Base-by-base conservation (phyloP, 2,797 vertebrate genomes). In the Macropodus opercularis region DNA sequence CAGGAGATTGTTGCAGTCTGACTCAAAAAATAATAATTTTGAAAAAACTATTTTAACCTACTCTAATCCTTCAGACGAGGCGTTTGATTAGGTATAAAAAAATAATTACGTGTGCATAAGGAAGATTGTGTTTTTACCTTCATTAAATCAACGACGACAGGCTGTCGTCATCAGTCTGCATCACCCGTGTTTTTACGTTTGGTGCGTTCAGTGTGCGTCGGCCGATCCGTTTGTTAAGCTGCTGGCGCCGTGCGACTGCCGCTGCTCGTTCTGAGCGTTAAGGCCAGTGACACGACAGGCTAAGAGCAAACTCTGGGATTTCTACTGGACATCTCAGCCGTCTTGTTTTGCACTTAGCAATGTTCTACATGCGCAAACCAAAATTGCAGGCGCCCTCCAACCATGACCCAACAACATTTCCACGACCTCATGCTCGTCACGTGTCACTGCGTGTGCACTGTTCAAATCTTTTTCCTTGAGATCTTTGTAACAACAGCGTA, bases 1-100 rank as follows among this genome's bases (percentile, higher is more conserved):
- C 48, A 51, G 61, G 61, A 7, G 52, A 27, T 52, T 48, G 67
- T 36, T 66, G 63, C 23, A 19, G 49, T 4, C 14, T 0, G 40
- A 64, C 19, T 55, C n/a, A n/a, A n/a, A n/a, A n/a, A n/a, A n/a
- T n/a, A n/a, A n/a, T n/a, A n/a, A n/a, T n/a, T n/a, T n/a, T n/a
- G n/a, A 12, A 32, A 1, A 32, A 12, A n/a, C 14, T 15, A 34
- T 35, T 35, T 35, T 35, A 35, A 35, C 4, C 15, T 15, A n/a
- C 8, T 5, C 15, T 7, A 2, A 4, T 15, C 34, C 34, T 35
- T 15, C 14, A 35, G 14, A 6, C 15, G 14, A 35, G 34, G 14
- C 14, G n/a, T n/a, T 35, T 15, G 6, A 34, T 31, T 31, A 5
- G 27, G 4, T 8, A 29, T 29, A 29, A 32, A 34, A 34, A 34